These are phyloP conservation scores for Piaya cayana DNA, from an alignment of 2,113 vertebrate genomes.

Conservation along the genomic window DNA sequence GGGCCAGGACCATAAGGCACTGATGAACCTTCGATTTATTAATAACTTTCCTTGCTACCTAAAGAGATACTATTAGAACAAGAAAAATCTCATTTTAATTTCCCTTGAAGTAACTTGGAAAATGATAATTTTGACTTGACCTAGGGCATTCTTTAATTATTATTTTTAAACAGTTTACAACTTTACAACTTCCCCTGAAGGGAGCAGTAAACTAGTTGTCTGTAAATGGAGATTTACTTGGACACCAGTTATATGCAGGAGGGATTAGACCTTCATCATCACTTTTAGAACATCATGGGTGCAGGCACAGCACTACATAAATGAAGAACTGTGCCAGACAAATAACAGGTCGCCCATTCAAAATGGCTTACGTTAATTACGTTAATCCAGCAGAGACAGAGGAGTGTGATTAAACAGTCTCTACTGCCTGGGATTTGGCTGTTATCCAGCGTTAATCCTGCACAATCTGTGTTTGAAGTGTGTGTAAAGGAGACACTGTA, in stretches of 20 bases:
- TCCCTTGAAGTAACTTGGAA: neutral
- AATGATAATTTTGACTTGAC: neutral
- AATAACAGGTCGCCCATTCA: conserved; percentile 24
- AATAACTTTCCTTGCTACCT: neutral
- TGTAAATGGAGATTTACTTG: neutral
- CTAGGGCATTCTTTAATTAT: neutral
- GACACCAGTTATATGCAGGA: neutral
- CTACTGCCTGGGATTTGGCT: conserved; percentile 47
- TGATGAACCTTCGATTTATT: neutral
- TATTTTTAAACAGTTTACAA: neutral
- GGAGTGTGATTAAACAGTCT: conserved; percentile 59
- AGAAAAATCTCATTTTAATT: neutral
- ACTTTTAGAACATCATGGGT: neutral
- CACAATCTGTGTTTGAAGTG: conserved; percentile 27
- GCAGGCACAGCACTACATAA: neutral
- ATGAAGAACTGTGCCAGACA: neutral
- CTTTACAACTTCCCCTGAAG: neutral
- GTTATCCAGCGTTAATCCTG: neutral
- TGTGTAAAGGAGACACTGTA: neutral
- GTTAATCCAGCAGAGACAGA: conserved; percentile 61
- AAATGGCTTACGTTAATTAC: conserved; percentile 64
- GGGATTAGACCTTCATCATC: neutral
- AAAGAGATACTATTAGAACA: neutral
- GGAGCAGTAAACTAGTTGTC: neutral
- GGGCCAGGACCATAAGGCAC: neutral